phyloP scores from a whole-genome alignment of 2,888 invertebrate species.

The Perizoma affinitatum region DNA sequence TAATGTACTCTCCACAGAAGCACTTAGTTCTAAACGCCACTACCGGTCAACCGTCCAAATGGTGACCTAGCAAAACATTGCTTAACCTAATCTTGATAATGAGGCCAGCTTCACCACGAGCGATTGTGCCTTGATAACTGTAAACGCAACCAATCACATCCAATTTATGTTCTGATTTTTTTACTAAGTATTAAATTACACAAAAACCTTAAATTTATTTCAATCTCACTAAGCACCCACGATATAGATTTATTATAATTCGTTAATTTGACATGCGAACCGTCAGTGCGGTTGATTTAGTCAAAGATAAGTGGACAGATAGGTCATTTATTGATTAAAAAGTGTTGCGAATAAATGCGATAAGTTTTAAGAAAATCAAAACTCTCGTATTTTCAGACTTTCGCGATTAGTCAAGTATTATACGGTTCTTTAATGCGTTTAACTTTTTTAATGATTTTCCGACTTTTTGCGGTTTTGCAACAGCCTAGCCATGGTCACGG shows the following conservation, averaged over 20 bases:
- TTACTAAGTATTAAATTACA: constrained; percentile 43
- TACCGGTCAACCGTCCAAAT: too few species aligned
- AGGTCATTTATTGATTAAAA: neutral
- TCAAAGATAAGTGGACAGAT: constrained; percentile 41
- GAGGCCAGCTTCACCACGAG: too few species aligned
- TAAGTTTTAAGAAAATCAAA: neutral
- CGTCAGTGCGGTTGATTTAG: constrained; percentile 38
- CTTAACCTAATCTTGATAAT: too few species aligned
- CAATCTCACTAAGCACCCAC: constrained; percentile 42
- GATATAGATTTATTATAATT: constrained; percentile 46
- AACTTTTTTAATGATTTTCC: too few species aligned
- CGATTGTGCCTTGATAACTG: constrained; percentile 5
- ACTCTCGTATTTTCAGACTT: too few species aligned
- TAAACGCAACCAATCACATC: constrained; percentile 26
- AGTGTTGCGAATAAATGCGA: neutral
- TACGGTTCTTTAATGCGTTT: too few species aligned
- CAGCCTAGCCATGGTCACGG: too few species aligned
- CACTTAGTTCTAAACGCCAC: too few species aligned
- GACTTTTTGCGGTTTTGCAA: too few species aligned
- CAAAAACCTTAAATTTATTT: constrained; percentile 41
- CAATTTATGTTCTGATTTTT: constrained; percentile 34
- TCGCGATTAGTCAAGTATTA: too few species aligned
- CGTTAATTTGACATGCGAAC: constrained; percentile 46
- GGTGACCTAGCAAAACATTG: too few species aligned
- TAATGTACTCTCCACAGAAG: too few species aligned